Percentiles rank a stretch among this genome's conserved stretches.
Evolutionary conservation across 2,113 vertebrate species (phyloP).

Genomic region (Calonectris borealis): DNA sequence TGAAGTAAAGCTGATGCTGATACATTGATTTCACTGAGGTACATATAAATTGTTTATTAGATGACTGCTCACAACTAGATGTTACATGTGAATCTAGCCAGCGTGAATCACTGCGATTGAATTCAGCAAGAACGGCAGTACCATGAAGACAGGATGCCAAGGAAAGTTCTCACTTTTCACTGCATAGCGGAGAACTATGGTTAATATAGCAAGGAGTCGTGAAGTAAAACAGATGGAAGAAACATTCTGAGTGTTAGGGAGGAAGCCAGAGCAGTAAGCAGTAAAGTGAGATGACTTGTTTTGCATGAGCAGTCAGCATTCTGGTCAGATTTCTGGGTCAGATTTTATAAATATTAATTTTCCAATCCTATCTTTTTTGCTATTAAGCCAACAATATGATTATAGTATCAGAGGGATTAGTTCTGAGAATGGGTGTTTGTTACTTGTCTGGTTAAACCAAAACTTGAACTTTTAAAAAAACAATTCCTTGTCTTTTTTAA

Average conservation of each 20-base stretch:
- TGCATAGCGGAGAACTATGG: background rate
- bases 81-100: background rate
- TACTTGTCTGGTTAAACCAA: background rate
- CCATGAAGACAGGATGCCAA: background rate
- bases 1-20: background rate
- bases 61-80: background rate
- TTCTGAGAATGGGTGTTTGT: background rate
- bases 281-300: background rate
- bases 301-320: background rate
- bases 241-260: background rate
- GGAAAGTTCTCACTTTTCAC: conserved; percentile 36
- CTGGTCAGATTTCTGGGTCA: background rate
- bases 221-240: conserved; percentile 53
- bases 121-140: background rate
- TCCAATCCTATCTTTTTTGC: background rate
- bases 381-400: background rate
- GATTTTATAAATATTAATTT: background rate
- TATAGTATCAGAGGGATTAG: background rate
- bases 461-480: background rate
- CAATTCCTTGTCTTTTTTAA: background rate
- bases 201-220: conserved; percentile 11
- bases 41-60: background rate
- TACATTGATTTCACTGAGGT: background rate
- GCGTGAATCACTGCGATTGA: background rate
- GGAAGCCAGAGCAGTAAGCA: background rate